Conservation (phyloP, 2,113 vertebrate genomes). For the Microcebus tavaratra region DNA sequence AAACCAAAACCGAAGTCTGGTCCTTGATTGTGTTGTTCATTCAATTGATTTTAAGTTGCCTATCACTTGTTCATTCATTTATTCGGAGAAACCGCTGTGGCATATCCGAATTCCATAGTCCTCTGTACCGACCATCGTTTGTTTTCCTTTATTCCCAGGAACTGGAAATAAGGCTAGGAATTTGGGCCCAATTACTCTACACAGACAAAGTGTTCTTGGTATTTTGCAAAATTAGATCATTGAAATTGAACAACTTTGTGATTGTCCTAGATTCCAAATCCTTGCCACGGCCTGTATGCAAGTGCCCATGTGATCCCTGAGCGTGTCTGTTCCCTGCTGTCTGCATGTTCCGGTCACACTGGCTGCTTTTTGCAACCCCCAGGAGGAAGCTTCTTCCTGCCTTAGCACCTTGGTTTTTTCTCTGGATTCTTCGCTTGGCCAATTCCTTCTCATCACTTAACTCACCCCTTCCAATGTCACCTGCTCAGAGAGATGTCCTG, state of each 20-base stretch:
- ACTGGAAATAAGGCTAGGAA: neutral
- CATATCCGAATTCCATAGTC: neutral
- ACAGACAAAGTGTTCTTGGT: neutral
- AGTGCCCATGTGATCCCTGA: neutral
- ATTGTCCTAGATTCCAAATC: neutral
- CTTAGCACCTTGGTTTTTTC: neutral
- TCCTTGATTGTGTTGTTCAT: neutral
- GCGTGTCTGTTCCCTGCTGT: fast-evolving
- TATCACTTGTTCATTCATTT: neutral
- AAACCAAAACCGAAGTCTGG: neutral
- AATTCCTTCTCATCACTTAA: neutral
- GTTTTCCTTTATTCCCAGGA: neutral
- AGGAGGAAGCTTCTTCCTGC: neutral
- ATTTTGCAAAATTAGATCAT: neutral
- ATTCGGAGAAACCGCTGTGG: neutral
- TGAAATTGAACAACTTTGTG: neutral
- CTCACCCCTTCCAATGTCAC: neutral
- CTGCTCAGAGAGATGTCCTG: neutral
- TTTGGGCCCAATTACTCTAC: neutral
- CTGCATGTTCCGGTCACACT: neutral
- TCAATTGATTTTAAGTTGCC: neutral
- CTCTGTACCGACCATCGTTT: neutral
- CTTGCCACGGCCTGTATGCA: neutral
- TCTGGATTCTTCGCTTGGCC: neutral
- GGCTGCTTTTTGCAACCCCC: neutral